These are phyloP conservation scores for Rhopalosiphum maidis DNA, from an alignment of 1,140 invertebrate genomes.

Conservation along the genomic window DNA sequence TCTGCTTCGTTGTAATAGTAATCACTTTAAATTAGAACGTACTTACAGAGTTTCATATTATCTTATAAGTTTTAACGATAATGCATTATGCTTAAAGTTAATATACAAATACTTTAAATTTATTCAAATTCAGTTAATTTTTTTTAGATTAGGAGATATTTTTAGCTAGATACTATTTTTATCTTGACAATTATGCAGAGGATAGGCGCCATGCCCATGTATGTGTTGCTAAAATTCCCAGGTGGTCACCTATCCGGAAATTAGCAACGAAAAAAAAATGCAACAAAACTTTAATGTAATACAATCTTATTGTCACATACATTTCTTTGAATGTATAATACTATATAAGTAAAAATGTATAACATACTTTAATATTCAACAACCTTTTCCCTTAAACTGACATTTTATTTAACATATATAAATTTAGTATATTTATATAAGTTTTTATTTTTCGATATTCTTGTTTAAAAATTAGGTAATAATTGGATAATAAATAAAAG, in stretches of 20 bases:
- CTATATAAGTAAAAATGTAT: neutral
- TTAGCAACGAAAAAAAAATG: neutral
- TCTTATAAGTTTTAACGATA: neutral
- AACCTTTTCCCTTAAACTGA: neutral
- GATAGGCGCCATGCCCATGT: no score
- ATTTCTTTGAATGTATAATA: neutral
- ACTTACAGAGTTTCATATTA: neutral
- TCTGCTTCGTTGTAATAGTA: neutral
- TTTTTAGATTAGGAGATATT: no score
- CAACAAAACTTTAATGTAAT: neutral
- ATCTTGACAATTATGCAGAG: no score
- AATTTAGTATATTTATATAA: no score
- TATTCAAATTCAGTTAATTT: neutral
- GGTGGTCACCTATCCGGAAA: no score
- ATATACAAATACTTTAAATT: neutral
- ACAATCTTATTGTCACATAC: neutral
- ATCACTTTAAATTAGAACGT: neutral
- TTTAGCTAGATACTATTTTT: no score
- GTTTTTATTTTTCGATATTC: neutral
- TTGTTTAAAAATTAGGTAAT: neutral
- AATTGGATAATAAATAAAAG: neutral
- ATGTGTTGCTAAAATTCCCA: no score
- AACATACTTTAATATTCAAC: neutral
- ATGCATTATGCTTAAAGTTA: neutral
- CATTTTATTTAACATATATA: neutral